These are phyloP conservation scores for Enteromius argenteus DNA, from an alignment of 2,797 vertebrate species.

Conservation along the genomic window DNA sequence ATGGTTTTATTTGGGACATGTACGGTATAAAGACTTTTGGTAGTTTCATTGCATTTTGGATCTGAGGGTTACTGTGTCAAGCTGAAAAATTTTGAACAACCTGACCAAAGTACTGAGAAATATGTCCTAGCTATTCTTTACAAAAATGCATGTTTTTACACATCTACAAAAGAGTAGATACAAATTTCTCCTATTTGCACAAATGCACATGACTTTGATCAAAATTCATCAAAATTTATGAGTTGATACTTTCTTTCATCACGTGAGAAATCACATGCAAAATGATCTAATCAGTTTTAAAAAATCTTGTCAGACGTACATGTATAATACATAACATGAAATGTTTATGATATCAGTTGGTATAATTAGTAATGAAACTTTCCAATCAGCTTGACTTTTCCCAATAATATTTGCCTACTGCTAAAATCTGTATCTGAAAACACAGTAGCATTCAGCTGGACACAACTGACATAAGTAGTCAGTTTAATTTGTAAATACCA, in stretches of 20 bases:
- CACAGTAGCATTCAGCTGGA: neutral
- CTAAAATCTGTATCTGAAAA: neutral
- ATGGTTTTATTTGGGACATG: neutral
- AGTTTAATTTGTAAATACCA: neutral
- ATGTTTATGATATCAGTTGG: neutral
- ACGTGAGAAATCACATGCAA: neutral
- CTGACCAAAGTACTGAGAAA: neutral
- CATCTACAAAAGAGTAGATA: neutral
- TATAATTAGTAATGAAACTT: neutral
- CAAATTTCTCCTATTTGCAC: neutral
- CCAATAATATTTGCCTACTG: neutral
- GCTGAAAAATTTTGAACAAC: neutral
- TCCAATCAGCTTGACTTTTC: neutral
- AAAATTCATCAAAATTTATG: neutral
- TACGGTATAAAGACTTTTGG: neutral
- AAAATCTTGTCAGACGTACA: neutral
- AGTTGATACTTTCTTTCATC: neutral
- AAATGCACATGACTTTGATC: neutral
- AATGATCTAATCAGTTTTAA: neutral
- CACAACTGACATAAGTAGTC: neutral
- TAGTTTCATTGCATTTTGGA: neutral
- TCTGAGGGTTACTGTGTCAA: neutral
- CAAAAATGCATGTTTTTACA: neutral
- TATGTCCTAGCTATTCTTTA: neutral
- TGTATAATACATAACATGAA: neutral